Base-by-base conservation (phyloP, 2,797 vertebrate genomes). In the Liasis olivaceus region DNA sequence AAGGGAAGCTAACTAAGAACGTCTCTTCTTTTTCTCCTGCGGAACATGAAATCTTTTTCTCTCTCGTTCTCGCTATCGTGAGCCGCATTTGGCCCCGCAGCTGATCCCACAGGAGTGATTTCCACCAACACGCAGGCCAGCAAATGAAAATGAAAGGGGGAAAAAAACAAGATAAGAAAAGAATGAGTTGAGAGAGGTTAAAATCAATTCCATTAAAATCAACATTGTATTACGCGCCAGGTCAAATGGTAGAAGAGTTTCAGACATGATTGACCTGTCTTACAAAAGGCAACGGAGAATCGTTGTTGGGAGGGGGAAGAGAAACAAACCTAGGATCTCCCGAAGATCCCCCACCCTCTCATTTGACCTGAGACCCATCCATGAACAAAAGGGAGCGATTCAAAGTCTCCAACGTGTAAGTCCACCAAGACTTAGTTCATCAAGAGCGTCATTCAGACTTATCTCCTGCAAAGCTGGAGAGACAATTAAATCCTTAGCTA, bases 61-160 rank as follows among this genome's bases (percentile, higher is more conserved):
- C 36, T 24, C 51, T 5, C 54, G 24, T 22, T 22, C 42, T 64
- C 47, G 4, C 92, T 91, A 88, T 86, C 91, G 72, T 89, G 95
- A 88, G 28, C n/a, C 36, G 15, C 20, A 26, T 31, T 95, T 95
- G 93, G 92, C 92, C 87, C 89, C 85, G 6, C 72, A 92, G 93
- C 96, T 96, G 95, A 95, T 94, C 94, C 92, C 95, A 92, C 91
- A 94, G 93, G 91, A 94, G 95, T 96, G 89, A 96, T 95, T 88
- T 95, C 96, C 63, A 96, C 95, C 60, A 96, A 95, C 92, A 96
- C 85, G 94, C 47, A 60, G 22, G 31, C 4, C 1, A 1, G 13
- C 11, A 24, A 28, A 58, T 9, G 77, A 59, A 84, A 87, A n/a
- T 13, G n/a, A 87, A 58, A 4, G 12, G 47, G 13, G 3, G 31